Evolutionary conservation across 1,140 invertebrate genomes (phyloP).

Genomic region (Megathymus violae): DNA sequence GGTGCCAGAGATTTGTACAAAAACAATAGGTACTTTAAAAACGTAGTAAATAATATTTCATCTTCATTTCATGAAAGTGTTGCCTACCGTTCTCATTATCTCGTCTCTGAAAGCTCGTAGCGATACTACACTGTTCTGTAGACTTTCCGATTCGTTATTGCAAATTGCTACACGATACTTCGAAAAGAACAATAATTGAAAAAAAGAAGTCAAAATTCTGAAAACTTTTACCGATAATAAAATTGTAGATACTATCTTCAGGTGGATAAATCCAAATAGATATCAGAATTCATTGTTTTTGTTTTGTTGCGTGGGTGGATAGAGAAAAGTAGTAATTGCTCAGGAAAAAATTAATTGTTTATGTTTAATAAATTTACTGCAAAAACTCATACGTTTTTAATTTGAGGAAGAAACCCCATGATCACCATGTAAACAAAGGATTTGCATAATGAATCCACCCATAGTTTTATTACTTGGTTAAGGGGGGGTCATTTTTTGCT

Average conservation of each 20-base stretch:
- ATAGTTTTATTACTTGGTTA: constrained; percentile 61
- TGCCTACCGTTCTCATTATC: constrained; percentile 47
- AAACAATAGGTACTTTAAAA: constrained; percentile 39
- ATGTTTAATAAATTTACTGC: too few relatives aligned
- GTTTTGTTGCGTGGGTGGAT: too few relatives aligned
- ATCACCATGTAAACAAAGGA: constrained; percentile 24
- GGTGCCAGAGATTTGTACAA: constrained; percentile 56
- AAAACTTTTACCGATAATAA: background rate
- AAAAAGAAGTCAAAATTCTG: constrained; percentile 1
- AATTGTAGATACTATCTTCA: background rate
- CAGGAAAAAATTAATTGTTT: too few relatives aligned
- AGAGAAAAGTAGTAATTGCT: too few relatives aligned
- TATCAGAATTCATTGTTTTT: too few relatives aligned
- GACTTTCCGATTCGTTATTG: constrained; percentile 43
- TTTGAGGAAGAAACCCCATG: constrained; percentile 1
- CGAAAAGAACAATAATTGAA: constrained; percentile 18
- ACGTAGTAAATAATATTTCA: constrained; percentile 53
- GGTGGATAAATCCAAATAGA: too few relatives aligned
- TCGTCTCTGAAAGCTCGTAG: constrained; percentile 41
- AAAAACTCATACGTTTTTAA: background rate
- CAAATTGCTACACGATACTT: constrained; percentile 52
- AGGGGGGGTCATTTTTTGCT: constrained; percentile 61
- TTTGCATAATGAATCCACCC: constrained; percentile 28
- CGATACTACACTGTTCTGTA: constrained; percentile 32
- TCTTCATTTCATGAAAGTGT: constrained; percentile 48